phyloP scores from a whole-genome alignment of 1,140 invertebrate genomes.

The Yoshiicerus persimilis region DNA sequence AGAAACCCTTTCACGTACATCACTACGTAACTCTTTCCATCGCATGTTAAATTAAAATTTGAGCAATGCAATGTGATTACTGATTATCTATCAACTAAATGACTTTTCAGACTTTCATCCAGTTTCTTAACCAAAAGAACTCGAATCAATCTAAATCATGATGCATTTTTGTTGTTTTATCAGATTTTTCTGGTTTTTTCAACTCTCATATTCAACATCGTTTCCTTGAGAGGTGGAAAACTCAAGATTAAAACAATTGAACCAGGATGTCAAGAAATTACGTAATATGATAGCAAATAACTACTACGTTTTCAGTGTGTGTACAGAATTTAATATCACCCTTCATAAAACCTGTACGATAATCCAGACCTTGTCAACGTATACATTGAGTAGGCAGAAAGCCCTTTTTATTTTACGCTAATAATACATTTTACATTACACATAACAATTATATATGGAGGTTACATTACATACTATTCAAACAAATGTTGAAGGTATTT shows the following conservation, averaged over 20 bases:
- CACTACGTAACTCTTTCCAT: background rate
- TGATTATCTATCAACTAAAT: background rate
- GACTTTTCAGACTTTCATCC: background rate
- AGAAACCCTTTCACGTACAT: background rate
- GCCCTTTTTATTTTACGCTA: too few relatives aligned
- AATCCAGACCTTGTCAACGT: too few relatives aligned
- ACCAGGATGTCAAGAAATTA: background rate
- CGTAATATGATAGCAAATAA: background rate
- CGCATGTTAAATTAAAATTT: conserved; percentile 1
- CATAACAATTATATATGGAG: too few relatives aligned
- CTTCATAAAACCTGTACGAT: background rate
- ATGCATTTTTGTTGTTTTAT: background rate
- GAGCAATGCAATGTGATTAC: background rate
- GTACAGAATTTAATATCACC: background rate
- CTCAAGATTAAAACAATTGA: background rate
- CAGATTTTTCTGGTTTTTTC: background rate
- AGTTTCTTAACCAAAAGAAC: background rate
- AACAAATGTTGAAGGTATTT: too few relatives aligned
- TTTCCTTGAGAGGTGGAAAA: background rate
- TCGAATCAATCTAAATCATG: background rate
- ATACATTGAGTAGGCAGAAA: too few relatives aligned
- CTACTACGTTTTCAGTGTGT: background rate
- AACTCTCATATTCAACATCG: background rate
- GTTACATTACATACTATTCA: too few relatives aligned
- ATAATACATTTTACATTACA: too few relatives aligned